phyloP scores from a whole-genome alignment of 1,140 invertebrate species.

The Drosophila serrata region DNA sequence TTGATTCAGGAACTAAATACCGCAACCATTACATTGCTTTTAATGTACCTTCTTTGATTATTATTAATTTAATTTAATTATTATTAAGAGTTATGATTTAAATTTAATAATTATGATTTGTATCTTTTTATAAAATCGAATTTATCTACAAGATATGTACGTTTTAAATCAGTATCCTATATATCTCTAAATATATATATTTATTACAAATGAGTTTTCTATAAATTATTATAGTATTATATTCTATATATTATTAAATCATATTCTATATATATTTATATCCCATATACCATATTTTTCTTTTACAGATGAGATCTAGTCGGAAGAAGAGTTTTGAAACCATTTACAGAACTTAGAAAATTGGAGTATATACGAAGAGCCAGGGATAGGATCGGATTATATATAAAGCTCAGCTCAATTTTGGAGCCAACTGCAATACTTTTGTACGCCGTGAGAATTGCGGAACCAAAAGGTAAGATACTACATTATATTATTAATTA shows the following conservation, averaged over 20 bases:
- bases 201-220: too few species aligned
- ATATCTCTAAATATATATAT: too few species aligned
- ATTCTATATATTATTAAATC: too few species aligned
- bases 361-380: neutral
- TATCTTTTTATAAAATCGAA: neutral
- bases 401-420: conserved; percentile 21
- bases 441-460: conserved; percentile 78
- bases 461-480: conserved; percentile 77
- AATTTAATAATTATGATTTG: neutral
- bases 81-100: neutral
- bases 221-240: too few species aligned
- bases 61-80: neutral
- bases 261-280: too few species aligned
- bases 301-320: conserved; percentile 36
- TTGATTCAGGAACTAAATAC: neutral
- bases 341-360: conserved; percentile 11
- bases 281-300: neutral
- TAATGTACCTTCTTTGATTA: too few species aligned
- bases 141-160: neutral
- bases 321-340: neutral
- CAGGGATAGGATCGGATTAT: neutral
- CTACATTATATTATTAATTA: too few species aligned
- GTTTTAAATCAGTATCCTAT: neutral
- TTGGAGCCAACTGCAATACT: conserved; percentile 54
- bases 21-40: neutral